Conservation (phyloP, 2,113 vertebrate genomes). For the Perognathus longimembris region DNA sequence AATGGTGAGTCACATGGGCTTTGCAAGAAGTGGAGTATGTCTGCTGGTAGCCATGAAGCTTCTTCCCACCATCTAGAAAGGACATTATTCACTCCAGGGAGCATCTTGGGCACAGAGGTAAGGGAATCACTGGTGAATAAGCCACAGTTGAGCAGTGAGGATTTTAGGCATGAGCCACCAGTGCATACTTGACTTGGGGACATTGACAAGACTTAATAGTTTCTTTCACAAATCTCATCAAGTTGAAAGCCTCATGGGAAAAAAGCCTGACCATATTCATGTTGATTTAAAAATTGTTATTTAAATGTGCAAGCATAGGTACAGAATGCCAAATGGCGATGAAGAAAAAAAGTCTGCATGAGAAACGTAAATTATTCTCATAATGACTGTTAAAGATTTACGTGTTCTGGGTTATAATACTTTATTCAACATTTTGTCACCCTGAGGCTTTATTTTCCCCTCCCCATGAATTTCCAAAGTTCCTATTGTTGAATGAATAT, state of each 20-base stretch:
- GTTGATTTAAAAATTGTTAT: slow-evolving; percentile 57
- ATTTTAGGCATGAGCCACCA: too few relatives aligned
- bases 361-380: slow-evolving; percentile 39
- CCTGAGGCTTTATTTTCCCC: slow-evolving; percentile 4
- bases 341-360: neutral
- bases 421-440: slow-evolving; percentile 8
- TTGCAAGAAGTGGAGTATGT: neutral
- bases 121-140: neutral
- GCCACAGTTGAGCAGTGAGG: too few relatives aligned
- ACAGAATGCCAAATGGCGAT: slow-evolving; percentile 25
- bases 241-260: slow-evolving; percentile 34
- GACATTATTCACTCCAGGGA: too few relatives aligned
- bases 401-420: neutral
- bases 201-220: slow-evolving; percentile 34
- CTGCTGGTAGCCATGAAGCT: neutral
- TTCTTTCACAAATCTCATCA: slow-evolving; percentile 50
- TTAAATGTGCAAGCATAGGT: slow-evolving; percentile 51
- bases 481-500: slow-evolving; percentile 43
- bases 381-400: slow-evolving; percentile 34
- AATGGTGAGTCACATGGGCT: too few relatives aligned
- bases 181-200: too few relatives aligned
- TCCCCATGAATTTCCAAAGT: slow-evolving; percentile 11
- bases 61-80: neutral
- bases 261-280: slow-evolving; percentile 14
- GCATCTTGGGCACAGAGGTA: neutral